Conservation (phyloP, 1,140 invertebrate genomes). For the Ips typographus region DNA sequence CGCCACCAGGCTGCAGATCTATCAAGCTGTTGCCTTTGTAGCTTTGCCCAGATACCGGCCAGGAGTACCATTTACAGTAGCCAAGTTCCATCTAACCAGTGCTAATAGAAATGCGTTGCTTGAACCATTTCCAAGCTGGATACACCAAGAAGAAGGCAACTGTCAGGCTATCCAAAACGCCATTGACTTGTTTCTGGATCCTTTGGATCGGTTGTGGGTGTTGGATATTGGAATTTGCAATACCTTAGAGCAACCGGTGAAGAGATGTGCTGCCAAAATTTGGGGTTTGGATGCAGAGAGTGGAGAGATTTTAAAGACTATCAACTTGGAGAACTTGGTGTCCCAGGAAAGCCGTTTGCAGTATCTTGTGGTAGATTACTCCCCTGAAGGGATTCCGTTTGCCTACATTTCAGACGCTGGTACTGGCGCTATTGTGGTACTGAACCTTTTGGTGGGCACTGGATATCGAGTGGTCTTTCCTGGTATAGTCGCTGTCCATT, state of each 20-base stretch:
- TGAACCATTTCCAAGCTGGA: constrained; percentile 64
- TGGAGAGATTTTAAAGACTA: constrained; percentile 61
- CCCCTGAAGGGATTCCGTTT: constrained; percentile 53
- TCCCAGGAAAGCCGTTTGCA: constrained; percentile 61
- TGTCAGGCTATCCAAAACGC: constrained; percentile 63
- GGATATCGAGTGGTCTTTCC: constrained; percentile 61
- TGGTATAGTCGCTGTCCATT: constrained; percentile 50
- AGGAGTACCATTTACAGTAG: constrained; percentile 64
- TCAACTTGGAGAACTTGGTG: constrained; percentile 59
- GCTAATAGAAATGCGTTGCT: constrained; percentile 54
- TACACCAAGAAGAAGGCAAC: constrained; percentile 63
- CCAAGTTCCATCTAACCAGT: constrained; percentile 55
- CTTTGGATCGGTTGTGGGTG: constrained; percentile 65
- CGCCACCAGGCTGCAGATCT: constrained; percentile 61
- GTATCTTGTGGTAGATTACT: constrained; percentile 63
- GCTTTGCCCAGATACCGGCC: constrained; percentile 58
- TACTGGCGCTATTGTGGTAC: constrained; percentile 60
- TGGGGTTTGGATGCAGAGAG: constrained; percentile 62
- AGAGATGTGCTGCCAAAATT: constrained; percentile 66
- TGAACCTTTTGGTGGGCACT: constrained; percentile 55
- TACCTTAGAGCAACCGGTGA: constrained; percentile 62
- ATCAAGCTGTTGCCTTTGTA: constrained; percentile 59
- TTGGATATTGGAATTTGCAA: constrained; percentile 68
- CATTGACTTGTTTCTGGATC: constrained; percentile 61
- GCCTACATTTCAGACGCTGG: constrained; percentile 61